A percentile compares a stretch with the other conserved stretches of the same genome.
phyloP scores from a whole-genome alignment of 2,113 vertebrate genomes.

The Rafetus swinhoei region DNA sequence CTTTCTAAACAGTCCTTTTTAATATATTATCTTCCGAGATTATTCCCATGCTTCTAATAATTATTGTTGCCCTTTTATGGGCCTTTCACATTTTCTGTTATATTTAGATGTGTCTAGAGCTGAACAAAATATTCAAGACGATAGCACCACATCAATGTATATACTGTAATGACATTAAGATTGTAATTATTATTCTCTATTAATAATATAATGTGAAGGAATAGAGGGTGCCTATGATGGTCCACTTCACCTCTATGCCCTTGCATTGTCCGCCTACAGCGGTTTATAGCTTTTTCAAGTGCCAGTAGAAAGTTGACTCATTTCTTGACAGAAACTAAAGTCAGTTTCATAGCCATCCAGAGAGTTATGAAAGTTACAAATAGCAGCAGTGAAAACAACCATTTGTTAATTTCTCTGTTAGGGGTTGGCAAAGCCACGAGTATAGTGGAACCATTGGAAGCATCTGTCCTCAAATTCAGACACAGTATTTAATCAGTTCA shows the following conservation, averaged over 20 bases:
- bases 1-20: background rate
- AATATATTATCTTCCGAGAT: background rate
- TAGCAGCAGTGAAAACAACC: background rate
- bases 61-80: background rate
- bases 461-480: background rate
- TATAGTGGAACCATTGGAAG: background rate
- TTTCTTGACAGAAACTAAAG: accelerated
- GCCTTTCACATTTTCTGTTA: background rate
- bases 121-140: background rate
- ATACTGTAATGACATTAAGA: background rate
- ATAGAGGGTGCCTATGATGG: background rate
- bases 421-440: background rate
- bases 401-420: background rate
- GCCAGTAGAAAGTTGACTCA: background rate
- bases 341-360: background rate
- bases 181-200: background rate
- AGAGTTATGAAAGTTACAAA: background rate
- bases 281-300: background rate
- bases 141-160: background rate
- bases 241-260: background rate
- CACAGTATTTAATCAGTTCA: background rate
- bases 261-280: background rate
- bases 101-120: background rate
- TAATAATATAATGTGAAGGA: background rate
- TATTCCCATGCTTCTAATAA: background rate